Evolutionary conservation across 2,888 invertebrate genomes (phyloP), one percentile per base, ranked within the genome.

Genomic region (Anticlea derivata): DNA sequence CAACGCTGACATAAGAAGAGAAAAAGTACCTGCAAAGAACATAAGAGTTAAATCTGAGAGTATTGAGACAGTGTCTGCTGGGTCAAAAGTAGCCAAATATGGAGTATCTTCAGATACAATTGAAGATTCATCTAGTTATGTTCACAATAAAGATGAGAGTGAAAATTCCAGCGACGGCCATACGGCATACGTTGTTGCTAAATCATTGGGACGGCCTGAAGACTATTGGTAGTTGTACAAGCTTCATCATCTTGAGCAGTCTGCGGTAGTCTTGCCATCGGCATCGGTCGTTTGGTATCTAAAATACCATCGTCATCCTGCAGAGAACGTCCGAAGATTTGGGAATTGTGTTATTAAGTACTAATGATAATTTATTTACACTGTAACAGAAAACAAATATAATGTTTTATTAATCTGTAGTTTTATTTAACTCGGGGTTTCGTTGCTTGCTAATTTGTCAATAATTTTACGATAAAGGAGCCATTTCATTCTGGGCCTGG

Each of bases 1-100:
- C 5, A 43, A 41, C 31, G 7, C 31, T 23, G 52, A 54, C 1
- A 51, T 52, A 24, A 49, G 33, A 33, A 57, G 54, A 35, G 43
- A 47, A 35, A 53, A 44, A 50, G 23, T 48, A n/a, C 29, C 24
- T n/a, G 7, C 58, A 41, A 62, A 38, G 7, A 52, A 50, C 8
- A 47, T 20, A 2, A 55, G 44, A 8, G 41, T 47, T 6, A 47
- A 30, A 7, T 22, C 41, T 12, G 63, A 61, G 10, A 59, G 67
- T 10, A 58, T 84, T 12, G 86, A 88, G 70, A 89, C 87, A 1
- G 70, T 82, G 0, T 82, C 59, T 46, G 86, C 81, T 0, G 74
- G 67, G 33, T 85, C 88, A 0, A 89, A 80, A 69, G 86, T 89
- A 2, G 75, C 65, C 0, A 85, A 74, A 47, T 88, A 86, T 54